Conservation (phyloP, 2,888 invertebrate species). For the Pogonocherus hispidulus region DNA sequence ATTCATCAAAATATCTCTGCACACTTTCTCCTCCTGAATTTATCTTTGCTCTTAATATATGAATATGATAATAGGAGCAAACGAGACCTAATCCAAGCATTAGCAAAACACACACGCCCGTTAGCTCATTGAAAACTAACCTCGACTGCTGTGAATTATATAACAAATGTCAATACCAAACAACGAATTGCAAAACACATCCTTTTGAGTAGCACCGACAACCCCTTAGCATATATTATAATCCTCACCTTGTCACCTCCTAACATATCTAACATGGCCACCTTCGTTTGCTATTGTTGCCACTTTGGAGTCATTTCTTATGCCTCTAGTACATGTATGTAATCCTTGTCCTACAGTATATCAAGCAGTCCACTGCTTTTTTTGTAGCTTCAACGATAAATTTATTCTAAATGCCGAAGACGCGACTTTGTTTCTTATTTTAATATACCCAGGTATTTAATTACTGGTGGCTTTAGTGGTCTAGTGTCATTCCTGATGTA, state of each 20-base stretch:
- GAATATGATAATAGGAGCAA: too few species aligned
- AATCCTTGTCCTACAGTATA: too few species aligned
- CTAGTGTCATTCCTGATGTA: too few species aligned
- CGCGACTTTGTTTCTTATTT: background rate
- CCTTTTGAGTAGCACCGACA: constrained; percentile 36
- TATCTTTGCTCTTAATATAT: too few species aligned
- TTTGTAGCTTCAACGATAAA: background rate
- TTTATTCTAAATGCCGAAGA: background rate
- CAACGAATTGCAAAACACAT: constrained; percentile 38
- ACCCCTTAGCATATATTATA: constrained; percentile 41
- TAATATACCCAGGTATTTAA: background rate
- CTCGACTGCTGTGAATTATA: constrained; percentile 12
- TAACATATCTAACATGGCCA: constrained; percentile 1
- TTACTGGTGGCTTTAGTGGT: too few species aligned
- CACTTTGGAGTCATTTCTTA: background rate
- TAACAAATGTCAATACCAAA: constrained; percentile 12
- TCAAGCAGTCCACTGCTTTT: background rate
- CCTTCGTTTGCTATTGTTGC: background rate
- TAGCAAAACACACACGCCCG: constrained; percentile 19
- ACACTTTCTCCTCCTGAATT: too few species aligned
- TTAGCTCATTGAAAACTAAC: background rate
- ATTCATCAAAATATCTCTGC: too few species aligned
- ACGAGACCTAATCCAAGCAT: constrained; percentile 4
- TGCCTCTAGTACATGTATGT: background rate
- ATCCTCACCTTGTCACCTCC: constrained; percentile 21